These are phyloP conservation scores for Nephila pilipes DNA, from an alignment of 1,140 invertebrate genomes.

Conservation along the genomic window DNA sequence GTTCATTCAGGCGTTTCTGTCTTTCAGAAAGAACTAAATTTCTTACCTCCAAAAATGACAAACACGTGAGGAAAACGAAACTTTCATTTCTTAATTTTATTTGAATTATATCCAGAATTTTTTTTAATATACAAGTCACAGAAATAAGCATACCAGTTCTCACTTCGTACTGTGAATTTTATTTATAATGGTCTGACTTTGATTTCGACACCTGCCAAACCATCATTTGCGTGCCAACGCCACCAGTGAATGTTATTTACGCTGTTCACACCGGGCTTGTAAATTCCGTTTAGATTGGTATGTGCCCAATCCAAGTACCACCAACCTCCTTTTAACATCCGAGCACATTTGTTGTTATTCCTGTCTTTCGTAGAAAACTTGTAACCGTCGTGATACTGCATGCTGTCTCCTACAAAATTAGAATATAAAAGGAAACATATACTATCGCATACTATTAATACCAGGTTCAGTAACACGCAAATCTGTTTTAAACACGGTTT, in stretches of 20 bases:
- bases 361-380: conserved; percentile 5
- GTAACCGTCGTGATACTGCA: background rate
- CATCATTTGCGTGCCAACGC: background rate
- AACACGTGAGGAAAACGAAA: no score
- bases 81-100: no score
- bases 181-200: background rate
- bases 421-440: background rate
- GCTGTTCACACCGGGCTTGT: background rate
- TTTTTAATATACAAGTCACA: no score
- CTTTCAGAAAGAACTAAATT: no score
- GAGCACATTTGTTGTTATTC: background rate
- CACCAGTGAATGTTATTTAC: background rate
- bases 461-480: no score
- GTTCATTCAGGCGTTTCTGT: no score
- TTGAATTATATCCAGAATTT: no score
- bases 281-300: background rate
- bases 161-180: no score
- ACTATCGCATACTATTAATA: no score
- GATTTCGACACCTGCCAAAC: background rate
- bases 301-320: conserved; percentile 10
- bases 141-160: no score
- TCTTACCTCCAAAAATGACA: no score
- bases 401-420: background rate
- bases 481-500: no score
- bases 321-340: background rate